phyloP scores from a whole-genome alignment of 2,797 vertebrate species.

The Takifugu rubripes region DNA sequence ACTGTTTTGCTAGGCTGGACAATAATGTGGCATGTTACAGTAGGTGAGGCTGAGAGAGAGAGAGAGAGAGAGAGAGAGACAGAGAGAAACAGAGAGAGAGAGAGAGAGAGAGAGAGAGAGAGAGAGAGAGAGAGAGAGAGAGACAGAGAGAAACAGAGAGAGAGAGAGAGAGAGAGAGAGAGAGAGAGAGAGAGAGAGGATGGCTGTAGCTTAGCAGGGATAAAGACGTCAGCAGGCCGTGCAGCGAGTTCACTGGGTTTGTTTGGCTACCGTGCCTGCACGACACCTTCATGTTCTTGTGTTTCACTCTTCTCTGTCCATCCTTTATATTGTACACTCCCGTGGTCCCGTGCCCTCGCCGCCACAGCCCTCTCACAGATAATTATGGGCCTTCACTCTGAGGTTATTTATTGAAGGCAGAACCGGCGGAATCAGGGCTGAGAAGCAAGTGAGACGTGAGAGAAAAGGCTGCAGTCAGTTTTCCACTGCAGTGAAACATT shows the following conservation, averaged over 20 bases:
- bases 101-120: neutral
- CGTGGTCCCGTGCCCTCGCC: slow-evolving; percentile 29
- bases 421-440: slow-evolving; percentile 24
- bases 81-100: too few species aligned
- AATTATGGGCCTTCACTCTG: slow-evolving; percentile 38
- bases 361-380: slow-evolving; percentile 40
- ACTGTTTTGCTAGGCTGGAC: slow-evolving; percentile 20
- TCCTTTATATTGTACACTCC: slow-evolving; percentile 28
- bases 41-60: slow-evolving; percentile 42
- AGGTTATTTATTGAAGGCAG: slow-evolving; percentile 46
- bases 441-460: slow-evolving; percentile 44
- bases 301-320: slow-evolving; percentile 15
- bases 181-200: slow-evolving; percentile 3
- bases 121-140: slow-evolving; percentile 17
- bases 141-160: too few species aligned
- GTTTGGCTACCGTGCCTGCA: slow-evolving; percentile 40
- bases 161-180: too few species aligned
- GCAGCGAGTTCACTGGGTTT: slow-evolving; percentile 55
- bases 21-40: slow-evolving; percentile 5
- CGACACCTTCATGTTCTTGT: slow-evolving; percentile 30
- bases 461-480: slow-evolving; percentile 54
- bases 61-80: too few species aligned
- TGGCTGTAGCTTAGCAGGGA: slow-evolving; percentile 24
- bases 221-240: slow-evolving; percentile 30
- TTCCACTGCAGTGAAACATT: slow-evolving; percentile 59